Evolutionary conservation across 2,113 vertebrate genomes (phyloP).

Genomic region (Onychorhynchus coronatus): DNA sequence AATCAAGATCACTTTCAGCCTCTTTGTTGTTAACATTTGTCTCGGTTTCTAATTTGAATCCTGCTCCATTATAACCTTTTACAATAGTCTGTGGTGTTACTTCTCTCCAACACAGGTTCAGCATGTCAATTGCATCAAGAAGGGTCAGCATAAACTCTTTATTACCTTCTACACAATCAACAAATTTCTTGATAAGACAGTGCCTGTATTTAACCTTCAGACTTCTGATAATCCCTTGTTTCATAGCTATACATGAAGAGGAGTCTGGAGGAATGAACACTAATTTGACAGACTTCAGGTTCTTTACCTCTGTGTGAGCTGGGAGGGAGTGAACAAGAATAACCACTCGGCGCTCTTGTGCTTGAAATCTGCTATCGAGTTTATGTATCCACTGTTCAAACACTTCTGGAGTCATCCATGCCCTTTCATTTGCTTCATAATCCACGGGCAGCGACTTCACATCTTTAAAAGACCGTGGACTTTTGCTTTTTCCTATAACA

Average conservation of each 20-base stretch:
- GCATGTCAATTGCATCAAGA: conserved; percentile 64
- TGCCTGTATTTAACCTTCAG: conserved; percentile 73
- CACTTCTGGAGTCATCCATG: conserved; percentile 56
- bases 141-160: conserved; percentile 69
- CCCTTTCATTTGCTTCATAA: conserved; percentile 66
- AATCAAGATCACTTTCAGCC: conserved; percentile 7
- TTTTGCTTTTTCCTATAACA: conserved; percentile 67
- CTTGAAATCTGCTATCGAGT: conserved; percentile 71
- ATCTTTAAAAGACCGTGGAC: background rate
- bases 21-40: background rate
- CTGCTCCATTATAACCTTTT: conserved; percentile 51
- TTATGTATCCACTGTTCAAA: conserved; percentile 73
- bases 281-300: conserved; percentile 64
- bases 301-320: conserved; percentile 64
- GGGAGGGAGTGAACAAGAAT: conserved; percentile 64
- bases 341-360: conserved; percentile 58
- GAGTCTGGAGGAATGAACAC: conserved; percentile 60
- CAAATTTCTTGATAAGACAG: conserved; percentile 66
- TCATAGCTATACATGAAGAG: conserved; percentile 27
- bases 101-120: conserved; percentile 69
- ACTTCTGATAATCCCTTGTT: conserved; percentile 62
- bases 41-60: conserved; percentile 46
- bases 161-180: conserved; percentile 65
- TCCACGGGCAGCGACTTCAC: conserved; percentile 55
- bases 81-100: conserved; percentile 44